These are phyloP conservation scores for Epinotia ramella DNA, from an alignment of 2,888 invertebrate genomes.

Conservation along the genomic window DNA sequence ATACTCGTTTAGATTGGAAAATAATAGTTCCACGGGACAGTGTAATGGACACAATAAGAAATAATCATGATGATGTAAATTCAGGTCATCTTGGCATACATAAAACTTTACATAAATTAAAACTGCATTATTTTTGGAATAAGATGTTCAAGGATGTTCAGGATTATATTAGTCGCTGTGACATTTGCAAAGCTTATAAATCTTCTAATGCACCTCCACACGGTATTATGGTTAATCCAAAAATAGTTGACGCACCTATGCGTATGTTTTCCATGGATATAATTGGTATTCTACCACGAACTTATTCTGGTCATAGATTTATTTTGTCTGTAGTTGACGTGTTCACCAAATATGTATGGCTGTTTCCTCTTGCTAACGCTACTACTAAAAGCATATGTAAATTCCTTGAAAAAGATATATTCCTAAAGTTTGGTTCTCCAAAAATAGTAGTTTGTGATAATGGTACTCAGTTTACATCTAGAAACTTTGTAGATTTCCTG, in stretches of 20 bases:
- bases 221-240: slow-evolving; percentile 14
- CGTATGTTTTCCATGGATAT: slow-evolving; percentile 3
- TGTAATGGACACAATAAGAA: slow-evolving; percentile 4
- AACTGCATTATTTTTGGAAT: slow-evolving; percentile 23
- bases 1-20: slow-evolving; percentile 17
- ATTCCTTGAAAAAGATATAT: slow-evolving; percentile 23
- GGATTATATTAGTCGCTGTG: slow-evolving; percentile 2
- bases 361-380: slow-evolving; percentile 25
- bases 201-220: slow-evolving; percentile 8
- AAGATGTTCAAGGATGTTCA: slow-evolving; percentile 11
- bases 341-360: slow-evolving; percentile 26
- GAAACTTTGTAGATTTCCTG: slow-evolving; percentile 20
- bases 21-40: slow-evolving; percentile 16
- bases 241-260: slow-evolving; percentile 11
- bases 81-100: slow-evolving; percentile 23
- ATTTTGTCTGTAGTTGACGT: slow-evolving; percentile 23
- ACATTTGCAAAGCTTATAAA: slow-evolving; percentile 22
- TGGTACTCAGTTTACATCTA: slow-evolving; percentile 31
- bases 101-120: slow-evolving; percentile 20
- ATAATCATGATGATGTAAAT: slow-evolving; percentile 27
- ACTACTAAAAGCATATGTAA: slow-evolving; percentile 24
- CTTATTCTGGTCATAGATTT: slow-evolving; percentile 28
- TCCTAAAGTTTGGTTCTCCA: slow-evolving; percentile 31
- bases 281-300: slow-evolving; percentile 12
- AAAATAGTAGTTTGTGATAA: slow-evolving; percentile 33